Conservation (phyloP, 1,140 invertebrate genomes). For the Drosophila nasuta region DNA sequence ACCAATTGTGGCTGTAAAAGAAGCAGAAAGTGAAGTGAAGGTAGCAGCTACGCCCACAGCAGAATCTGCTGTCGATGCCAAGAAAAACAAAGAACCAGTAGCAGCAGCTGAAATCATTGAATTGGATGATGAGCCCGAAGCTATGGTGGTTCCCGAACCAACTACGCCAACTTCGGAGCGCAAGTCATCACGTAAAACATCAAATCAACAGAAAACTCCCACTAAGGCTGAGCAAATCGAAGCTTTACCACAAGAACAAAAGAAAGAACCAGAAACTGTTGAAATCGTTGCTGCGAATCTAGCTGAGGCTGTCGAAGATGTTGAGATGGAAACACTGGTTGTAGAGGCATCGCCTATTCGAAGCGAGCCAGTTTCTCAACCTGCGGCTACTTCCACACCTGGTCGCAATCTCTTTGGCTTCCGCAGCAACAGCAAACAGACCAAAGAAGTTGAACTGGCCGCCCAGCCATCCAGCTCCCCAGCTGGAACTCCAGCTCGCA, state of each 20-base stretch:
- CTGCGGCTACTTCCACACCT: constrained; percentile 75
- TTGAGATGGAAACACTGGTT: constrained; percentile 70
- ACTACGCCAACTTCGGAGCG: constrained; percentile 54
- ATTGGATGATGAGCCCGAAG: constrained; percentile 10
- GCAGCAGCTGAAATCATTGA: constrained; percentile 7
- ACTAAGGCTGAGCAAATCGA: constrained; percentile 22
- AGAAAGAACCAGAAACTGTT: constrained; percentile 18
- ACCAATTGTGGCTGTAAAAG: constrained; percentile 9
- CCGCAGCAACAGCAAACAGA: constrained; percentile 53
- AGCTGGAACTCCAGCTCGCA: constrained; percentile 50
- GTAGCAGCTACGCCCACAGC: neutral
- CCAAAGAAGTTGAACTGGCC: constrained; percentile 60
- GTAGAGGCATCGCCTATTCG: constrained; percentile 66
- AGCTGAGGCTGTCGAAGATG: constrained; percentile 52
- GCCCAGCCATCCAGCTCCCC: constrained; percentile 53
- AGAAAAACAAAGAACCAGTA: neutral
- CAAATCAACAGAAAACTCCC: constrained; percentile 55
- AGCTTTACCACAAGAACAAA: constrained; percentile 20
- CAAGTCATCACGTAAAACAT: constrained; percentile 49
- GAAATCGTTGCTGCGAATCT: neutral
- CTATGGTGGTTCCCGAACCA: constrained; percentile 10
- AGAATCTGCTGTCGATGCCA: constrained; percentile 15
- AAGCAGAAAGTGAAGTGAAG: constrained; percentile 32
- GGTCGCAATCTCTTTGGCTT: constrained; percentile 66
- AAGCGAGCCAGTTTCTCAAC: constrained; percentile 23